phyloP scores from a whole-genome alignment of 2,888 invertebrate genomes.

The Parnassius apollo region DNA sequence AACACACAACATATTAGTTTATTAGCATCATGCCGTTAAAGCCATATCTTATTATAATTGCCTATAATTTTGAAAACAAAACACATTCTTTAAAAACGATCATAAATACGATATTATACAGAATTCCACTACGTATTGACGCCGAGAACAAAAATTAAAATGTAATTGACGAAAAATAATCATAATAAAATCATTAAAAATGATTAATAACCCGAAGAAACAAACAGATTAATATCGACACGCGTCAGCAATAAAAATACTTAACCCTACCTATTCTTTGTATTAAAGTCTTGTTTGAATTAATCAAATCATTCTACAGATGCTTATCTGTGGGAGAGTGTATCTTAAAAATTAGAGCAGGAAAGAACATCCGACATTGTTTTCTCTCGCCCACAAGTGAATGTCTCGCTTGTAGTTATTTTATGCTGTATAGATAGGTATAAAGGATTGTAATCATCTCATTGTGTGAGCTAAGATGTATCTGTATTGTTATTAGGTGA shows the following conservation, averaged over 20 bases:
- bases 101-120: too few species aligned
- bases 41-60: too few species aligned
- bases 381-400: conserved; percentile 76
- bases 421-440: conserved; percentile 64
- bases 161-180: conserved; percentile 39
- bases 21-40: too few species aligned
- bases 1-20: too few species aligned
- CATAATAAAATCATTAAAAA: conserved; percentile 69
- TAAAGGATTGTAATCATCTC: conserved; percentile 80
- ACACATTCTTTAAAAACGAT: too few species aligned
- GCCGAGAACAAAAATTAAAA: conserved; percentile 16
- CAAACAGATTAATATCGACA: conserved; percentile 73
- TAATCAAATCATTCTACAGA: conserved; percentile 77
- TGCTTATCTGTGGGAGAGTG: conserved; percentile 61
- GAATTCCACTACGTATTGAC: too few species aligned
- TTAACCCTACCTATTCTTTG: conserved; percentile 67
- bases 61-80: too few species aligned
- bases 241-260: conserved; percentile 76
- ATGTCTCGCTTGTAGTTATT: conserved; percentile 63
- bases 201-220: conserved; percentile 67
- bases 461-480: conserved; percentile 76
- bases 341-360: conserved; percentile 78
- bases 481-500: conserved; percentile 43
- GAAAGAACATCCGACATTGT: conserved; percentile 69
- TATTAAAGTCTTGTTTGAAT: conserved; percentile 70